These are phyloP conservation scores for Heliothis subflexa DNA, from an alignment of 1,140 invertebrate species.

Conservation along the genomic window DNA sequence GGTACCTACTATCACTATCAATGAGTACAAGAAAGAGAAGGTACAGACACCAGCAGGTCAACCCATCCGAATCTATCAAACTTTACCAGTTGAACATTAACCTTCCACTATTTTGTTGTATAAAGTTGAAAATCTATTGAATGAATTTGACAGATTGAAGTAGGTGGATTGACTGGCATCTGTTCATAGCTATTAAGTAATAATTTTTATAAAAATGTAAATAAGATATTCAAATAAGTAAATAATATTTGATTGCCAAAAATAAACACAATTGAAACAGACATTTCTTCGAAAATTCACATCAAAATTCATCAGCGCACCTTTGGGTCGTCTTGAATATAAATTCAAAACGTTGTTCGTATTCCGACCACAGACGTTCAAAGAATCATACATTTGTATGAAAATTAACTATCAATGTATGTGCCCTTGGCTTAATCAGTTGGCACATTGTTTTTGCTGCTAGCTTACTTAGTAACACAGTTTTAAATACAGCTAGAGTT, in stretches of 20 bases:
- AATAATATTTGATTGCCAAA: background rate
- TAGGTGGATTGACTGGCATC: background rate
- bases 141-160: background rate
- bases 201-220: background rate
- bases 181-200: too few relatives aligned
- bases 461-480: background rate
- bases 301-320: conserved; percentile 28
- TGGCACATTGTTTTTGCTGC: conserved; percentile 11
- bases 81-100: too few relatives aligned
- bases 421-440: conserved; percentile 25
- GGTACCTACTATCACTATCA: too few relatives aligned
- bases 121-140: too few relatives aligned
- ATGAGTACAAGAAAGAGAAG: too few relatives aligned
- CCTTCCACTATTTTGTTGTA: too few relatives aligned
- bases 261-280: conserved; percentile 16
- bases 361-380: background rate
- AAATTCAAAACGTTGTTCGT: conserved; percentile 3
- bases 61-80: too few relatives aligned
- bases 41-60: background rate
- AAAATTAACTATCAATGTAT: conserved; percentile 19
- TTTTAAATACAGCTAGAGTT: background rate
- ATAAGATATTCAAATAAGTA: background rate
- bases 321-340: conserved; percentile 8
- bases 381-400: conserved; percentile 38
- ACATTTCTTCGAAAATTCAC: conserved; percentile 15